Evolutionary conservation across 2,888 invertebrate genomes (phyloP).

Genomic region (Troglohyphantes excavatus): DNA sequence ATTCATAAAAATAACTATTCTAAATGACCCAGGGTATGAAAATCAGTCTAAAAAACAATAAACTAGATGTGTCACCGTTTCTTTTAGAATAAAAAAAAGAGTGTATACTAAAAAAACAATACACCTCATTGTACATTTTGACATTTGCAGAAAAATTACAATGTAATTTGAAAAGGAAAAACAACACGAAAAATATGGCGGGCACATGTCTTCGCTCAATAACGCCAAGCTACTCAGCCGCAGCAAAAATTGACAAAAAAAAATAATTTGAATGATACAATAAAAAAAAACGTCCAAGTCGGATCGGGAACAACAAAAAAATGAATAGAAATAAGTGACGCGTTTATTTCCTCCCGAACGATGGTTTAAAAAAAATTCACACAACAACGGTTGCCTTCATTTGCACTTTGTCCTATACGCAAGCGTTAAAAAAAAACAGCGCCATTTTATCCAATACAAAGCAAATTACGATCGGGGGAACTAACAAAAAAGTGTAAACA

Average conservation of each 20-base stretch:
- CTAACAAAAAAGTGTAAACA: conserved; percentile 13
- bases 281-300: conserved; percentile 22
- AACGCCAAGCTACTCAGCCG: conserved; percentile 42
- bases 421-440: conserved; percentile 16
- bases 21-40: background rate
- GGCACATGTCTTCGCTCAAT: conserved; percentile 13
- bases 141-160: conserved; percentile 61
- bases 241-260: conserved; percentile 30
- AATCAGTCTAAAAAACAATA: background rate
- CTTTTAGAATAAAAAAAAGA: background rate
- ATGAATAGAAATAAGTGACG: conserved; percentile 54
- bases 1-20: background rate
- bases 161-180: conserved; percentile 21
- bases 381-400: conserved; percentile 25
- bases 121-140: conserved; percentile 33
- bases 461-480: conserved; percentile 53
- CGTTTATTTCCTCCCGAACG: conserved; percentile 53
- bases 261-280: background rate
- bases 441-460: conserved; percentile 61
- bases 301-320: conserved; percentile 10
- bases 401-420: conserved; percentile 53
- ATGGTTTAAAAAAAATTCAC: conserved; percentile 13
- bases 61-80: background rate
- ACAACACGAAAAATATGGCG: background rate
- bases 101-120: background rate